Evolutionary conservation across 2,113 vertebrate genomes (phyloP).

Genomic region (Machaerirhynchus nigripectus): DNA sequence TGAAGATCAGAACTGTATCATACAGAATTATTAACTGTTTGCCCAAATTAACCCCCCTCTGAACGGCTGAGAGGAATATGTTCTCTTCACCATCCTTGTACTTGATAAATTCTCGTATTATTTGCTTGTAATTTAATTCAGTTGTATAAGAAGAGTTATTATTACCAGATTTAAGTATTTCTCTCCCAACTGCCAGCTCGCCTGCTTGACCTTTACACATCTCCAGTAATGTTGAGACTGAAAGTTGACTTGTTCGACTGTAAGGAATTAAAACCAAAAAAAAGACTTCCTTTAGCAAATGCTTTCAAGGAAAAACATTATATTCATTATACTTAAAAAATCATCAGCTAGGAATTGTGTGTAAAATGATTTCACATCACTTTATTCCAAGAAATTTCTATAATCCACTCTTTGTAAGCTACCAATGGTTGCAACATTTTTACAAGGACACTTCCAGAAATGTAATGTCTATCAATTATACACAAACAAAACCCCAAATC

Average conservation of each 20-base stretch:
- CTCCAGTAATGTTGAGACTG: slow-evolving; percentile 86
- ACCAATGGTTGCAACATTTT: background rate
- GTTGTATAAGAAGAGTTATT: background rate
- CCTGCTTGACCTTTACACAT: slow-evolving; percentile 89
- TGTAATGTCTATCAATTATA: background rate
- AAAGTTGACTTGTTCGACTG: slow-evolving; percentile 90
- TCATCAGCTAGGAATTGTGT: background rate
- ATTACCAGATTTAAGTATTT: slow-evolving; percentile 90
- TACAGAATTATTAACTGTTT: background rate
- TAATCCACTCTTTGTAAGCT: background rate
- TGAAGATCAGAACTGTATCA: background rate
- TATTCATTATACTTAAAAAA: background rate
- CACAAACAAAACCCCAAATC: background rate
- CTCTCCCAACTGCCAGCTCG: slow-evolving; percentile 87
- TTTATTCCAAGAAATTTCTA: background rate
- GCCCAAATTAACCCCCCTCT: background rate
- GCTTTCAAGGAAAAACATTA: background rate
- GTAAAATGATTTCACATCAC: background rate
- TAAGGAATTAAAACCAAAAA: slow-evolving; percentile 1
- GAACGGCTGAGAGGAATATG: background rate
- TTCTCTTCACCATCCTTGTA: background rate
- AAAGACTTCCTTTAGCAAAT: background rate
- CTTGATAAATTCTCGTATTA: background rate
- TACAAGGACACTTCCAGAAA: background rate
- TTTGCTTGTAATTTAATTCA: background rate